Evolutionary conservation across 2,797 vertebrate genomes (phyloP).

Genomic region (Paramormyrops hopkinsi): DNA sequence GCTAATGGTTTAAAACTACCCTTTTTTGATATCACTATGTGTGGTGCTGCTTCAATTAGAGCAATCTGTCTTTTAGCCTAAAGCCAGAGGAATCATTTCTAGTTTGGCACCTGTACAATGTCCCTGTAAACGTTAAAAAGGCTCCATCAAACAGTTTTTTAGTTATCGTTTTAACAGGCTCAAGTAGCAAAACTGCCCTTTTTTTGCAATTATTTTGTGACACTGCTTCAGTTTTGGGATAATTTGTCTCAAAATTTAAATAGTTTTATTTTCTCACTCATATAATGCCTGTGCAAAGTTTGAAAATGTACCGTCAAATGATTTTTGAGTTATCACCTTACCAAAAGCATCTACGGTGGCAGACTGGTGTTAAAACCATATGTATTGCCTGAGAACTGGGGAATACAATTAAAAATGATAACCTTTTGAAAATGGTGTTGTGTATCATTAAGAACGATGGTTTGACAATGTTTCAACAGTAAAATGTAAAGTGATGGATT

Average conservation of each 20-base stretch:
- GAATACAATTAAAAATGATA: background rate
- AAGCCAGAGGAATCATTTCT: background rate
- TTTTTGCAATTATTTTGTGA: background rate
- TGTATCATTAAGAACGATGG: background rate
- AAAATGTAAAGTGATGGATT: background rate
- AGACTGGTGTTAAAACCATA: background rate
- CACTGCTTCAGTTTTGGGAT: background rate
- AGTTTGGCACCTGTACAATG: background rate
- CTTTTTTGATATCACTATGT: background rate
- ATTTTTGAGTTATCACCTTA: background rate
- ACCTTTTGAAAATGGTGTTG: background rate
- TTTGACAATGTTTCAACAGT: background rate
- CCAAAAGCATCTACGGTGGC: background rate
- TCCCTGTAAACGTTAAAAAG: background rate
- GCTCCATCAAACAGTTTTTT: background rate
- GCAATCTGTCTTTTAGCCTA: background rate
- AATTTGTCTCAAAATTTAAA: background rate
- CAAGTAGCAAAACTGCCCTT: background rate
- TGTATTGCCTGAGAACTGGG: background rate
- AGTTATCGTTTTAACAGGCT: background rate
- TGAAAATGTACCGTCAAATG: background rate
- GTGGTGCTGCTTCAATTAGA: background rate
- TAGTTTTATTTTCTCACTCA: background rate
- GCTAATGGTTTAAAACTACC: background rate
- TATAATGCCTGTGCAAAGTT: background rate